Percentiles rank a stretch among this genome's conserved stretches.
Evolutionary conservation across 2,888 invertebrate species (phyloP).

Genomic region (Masnerella sp.): DNA sequence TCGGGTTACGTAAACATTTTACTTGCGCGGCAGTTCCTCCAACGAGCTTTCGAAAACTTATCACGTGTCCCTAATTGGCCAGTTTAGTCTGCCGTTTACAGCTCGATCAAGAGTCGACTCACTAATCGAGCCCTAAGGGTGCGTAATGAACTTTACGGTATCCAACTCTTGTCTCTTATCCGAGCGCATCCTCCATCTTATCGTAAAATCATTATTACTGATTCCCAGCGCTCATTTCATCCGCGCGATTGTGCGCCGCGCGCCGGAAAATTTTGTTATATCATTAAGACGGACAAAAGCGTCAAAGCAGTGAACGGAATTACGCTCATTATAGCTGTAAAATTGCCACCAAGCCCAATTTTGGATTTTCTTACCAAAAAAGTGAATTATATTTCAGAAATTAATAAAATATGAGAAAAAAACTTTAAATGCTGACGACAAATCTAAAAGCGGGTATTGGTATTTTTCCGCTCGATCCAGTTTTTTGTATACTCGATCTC

Average conservation of each 20-base stretch:
- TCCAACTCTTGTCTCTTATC: conserved; percentile 53
- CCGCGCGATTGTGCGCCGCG: conserved; percentile 35
- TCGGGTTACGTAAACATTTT: conserved; percentile 42
- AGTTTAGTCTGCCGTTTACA: conserved; percentile 56
- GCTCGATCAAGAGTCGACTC: conserved; percentile 59
- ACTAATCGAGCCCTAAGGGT: conserved; percentile 60
- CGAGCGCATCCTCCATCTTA: conserved; percentile 45
- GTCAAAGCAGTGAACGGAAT: conserved; percentile 30
- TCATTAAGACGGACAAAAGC: conserved; percentile 33
- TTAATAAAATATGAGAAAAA: too few relatives aligned
- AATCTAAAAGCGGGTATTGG: too few relatives aligned
- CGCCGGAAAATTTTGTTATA: conserved; percentile 54
- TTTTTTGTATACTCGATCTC: conserved; percentile 45
- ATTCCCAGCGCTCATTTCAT: conserved; percentile 50
- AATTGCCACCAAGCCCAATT: conserved; percentile 32
- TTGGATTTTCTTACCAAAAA: too few relatives aligned
- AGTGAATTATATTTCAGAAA: too few relatives aligned
- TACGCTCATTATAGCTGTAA: conserved; percentile 36
- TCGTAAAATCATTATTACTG: conserved; percentile 60
- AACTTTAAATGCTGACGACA: too few relatives aligned
- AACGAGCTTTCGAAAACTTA: conserved; percentile 50
- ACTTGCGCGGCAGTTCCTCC: conserved; percentile 17
- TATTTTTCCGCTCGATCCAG: too few relatives aligned
- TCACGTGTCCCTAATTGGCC: conserved; percentile 57
- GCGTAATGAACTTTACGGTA: conserved; percentile 59